Base-by-base conservation (phyloP, 2,113 vertebrate species). In the Paracanthobrama guichenoti region DNA sequence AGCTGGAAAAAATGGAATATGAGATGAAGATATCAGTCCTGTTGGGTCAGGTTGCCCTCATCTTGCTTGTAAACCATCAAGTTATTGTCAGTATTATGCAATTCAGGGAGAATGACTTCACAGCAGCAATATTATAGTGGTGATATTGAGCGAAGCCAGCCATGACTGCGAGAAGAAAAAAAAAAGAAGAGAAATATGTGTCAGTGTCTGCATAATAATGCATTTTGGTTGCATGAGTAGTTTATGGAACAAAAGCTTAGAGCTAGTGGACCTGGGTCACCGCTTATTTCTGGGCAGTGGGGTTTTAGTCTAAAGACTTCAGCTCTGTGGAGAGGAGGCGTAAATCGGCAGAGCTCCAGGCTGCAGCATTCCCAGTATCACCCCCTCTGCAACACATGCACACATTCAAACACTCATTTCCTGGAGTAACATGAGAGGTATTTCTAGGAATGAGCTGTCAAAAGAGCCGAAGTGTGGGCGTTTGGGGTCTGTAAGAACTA, bases 391-490 rank as follows among this genome's bases (percentile, higher is more conserved):
- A 82, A 28, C 59, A 42, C 74, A 84, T 39, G 75, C 60, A 78
- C 69, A 71, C 79, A 85, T 80, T 75, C 14, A 60, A 69, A 75
- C 66, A 31, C 72, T 71, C 73, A 74, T 79, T 80, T 22, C 62
- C 60, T 57, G 74, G 39, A 83, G 57, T 79, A 87, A 53, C 42
- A 78, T 87, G 39, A 79, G 46, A 73, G 64, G 84, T 77, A 86
- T 81, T 86, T 88, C 78, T 83, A 86, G 77, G 77, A 83, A 80
- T 76, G 85, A 81, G 82, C 72, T 71, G 77, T 79, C 72, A 67
- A 72, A 83, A 84, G 81, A 81, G 81, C 66, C 18, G 76, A 69
- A 60, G 28, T 84, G 87, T 88, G 72, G 87, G 87, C 71, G 81
- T 88, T 88, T 84, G 28, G 79, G 79, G 64, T 71, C 79, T 81